Conservation (phyloP, 1,140 invertebrate species). For the Euwallacea fornicatus region DNA sequence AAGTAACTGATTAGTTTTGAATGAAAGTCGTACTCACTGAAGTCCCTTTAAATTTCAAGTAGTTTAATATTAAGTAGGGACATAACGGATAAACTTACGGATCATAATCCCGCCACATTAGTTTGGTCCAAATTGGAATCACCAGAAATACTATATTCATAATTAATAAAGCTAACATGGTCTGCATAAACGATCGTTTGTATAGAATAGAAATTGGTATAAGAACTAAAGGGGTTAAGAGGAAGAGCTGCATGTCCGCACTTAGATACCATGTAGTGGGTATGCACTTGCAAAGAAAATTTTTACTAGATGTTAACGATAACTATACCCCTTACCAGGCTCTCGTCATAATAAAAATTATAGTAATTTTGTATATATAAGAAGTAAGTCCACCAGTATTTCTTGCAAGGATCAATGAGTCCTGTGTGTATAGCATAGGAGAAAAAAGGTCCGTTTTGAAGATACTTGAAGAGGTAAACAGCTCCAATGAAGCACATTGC, state of each 20-base stretch:
- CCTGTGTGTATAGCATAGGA: constrained; percentile 26
- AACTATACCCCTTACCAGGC: constrained; percentile 30
- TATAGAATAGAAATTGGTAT: constrained; percentile 38
- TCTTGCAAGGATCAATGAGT: constrained; percentile 38
- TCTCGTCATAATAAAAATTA: constrained; percentile 25
- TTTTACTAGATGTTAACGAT: not conserved
- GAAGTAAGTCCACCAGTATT: constrained; percentile 46
- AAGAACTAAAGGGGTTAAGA: constrained; percentile 51
- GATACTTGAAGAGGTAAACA: constrained; percentile 36
- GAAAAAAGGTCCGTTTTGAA: constrained; percentile 26
- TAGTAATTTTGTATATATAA: constrained; percentile 47
- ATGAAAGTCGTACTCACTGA: constrained; percentile 42
- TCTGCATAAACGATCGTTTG: constrained; percentile 16
- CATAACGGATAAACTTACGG: constrained; percentile 12
- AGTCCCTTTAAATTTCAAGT: constrained; percentile 16
- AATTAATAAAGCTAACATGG: constrained; percentile 26
- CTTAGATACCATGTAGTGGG: constrained; percentile 65
- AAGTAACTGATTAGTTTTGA: constrained; percentile 41
- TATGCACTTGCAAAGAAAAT: constrained; percentile 57
- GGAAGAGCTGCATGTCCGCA: constrained; percentile 67
- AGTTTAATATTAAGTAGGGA: not conserved
- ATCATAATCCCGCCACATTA: constrained; percentile 27
- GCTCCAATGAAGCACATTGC: constrained; percentile 34
- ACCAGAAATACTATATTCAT: constrained; percentile 12
- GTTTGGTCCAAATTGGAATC: constrained; percentile 17